phyloP scores from a whole-genome alignment of 2,797 vertebrate species.

The Acrocephalus scirpaceus region DNA sequence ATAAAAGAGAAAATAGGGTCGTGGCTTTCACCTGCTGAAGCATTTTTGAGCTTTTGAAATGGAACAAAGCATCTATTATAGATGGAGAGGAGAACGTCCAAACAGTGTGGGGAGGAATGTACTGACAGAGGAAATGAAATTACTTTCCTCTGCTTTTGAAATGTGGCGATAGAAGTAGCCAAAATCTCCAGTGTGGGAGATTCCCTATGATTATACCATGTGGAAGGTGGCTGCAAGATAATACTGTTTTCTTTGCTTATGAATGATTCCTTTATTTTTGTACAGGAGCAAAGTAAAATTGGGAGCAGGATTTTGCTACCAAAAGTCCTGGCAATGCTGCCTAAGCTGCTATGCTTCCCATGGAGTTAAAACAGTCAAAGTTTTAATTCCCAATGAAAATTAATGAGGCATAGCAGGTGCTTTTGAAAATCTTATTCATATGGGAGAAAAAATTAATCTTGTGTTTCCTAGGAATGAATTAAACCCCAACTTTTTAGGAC shows the following conservation, averaged over 20 bases:
- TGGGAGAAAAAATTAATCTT: neutral
- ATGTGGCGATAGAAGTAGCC: neutral
- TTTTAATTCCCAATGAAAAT: neutral
- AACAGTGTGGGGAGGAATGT: neutral
- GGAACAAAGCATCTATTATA: constrained; percentile 40
- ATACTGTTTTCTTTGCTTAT: neutral
- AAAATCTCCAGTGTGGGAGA: neutral
- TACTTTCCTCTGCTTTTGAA: neutral
- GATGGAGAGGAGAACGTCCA: neutral
- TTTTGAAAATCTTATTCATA: neutral
- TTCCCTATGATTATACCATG: neutral
- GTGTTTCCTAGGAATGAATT: neutral
- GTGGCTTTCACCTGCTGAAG: constrained; percentile 38
- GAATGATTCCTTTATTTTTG: neutral
- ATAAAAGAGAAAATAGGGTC: neutral
- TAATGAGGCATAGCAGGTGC: neutral
- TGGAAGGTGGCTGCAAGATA: constrained; percentile 1
- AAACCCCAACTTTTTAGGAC: neutral
- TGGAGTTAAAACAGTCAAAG: neutral
- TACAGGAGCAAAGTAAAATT: neutral
- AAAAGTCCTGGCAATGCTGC: neutral
- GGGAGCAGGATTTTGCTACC: neutral
- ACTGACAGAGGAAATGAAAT: constrained; percentile 29
- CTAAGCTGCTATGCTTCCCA: neutral
- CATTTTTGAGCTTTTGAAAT: neutral